A percentile compares a stretch with the other conserved stretches of the same genome.
Evolutionary conservation across 23 tunicate species (phyloP).

Genomic region (Pegea sp.): DNA sequence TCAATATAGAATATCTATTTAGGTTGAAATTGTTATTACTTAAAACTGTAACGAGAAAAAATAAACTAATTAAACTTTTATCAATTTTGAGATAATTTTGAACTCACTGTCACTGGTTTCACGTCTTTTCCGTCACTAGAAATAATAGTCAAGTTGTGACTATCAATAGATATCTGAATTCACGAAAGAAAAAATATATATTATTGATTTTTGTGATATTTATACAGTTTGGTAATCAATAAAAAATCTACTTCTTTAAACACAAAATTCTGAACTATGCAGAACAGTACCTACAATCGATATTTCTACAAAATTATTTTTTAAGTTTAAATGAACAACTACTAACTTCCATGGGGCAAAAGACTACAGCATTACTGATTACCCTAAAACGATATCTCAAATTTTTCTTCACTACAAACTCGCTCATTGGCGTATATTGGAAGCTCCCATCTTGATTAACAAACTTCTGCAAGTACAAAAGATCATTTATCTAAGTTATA

Average conservation of each 20-base stretch:
- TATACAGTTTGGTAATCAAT: too few species aligned
- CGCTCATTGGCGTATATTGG: not conserved
- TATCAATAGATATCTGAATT: slow-evolving; percentile 5
- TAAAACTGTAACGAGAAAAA: not conserved
- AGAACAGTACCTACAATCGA: too few species aligned
- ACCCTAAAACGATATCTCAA: not conserved
- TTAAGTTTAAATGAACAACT: not conserved
- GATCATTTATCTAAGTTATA: too few species aligned
- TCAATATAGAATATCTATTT: too few species aligned
- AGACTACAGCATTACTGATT: not conserved
- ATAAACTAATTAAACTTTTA: not conserved
- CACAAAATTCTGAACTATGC: too few species aligned
- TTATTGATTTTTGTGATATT: not conserved
- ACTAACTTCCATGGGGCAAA: slow-evolving; percentile 1
- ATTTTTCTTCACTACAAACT: not conserved
- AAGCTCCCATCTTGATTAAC: too few species aligned
- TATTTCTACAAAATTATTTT: too few species aligned
- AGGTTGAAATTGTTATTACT: not conserved
- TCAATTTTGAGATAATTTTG: not conserved
- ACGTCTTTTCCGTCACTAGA: not conserved
- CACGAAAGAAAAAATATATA: not conserved
- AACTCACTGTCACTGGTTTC: not conserved
- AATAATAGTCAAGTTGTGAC: not conserved
- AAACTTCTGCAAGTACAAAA: too few species aligned
- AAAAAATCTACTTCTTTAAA: too few species aligned